phyloP scores from a whole-genome alignment of 2,113 vertebrate genomes.

The Seriola dumerili region DNA sequence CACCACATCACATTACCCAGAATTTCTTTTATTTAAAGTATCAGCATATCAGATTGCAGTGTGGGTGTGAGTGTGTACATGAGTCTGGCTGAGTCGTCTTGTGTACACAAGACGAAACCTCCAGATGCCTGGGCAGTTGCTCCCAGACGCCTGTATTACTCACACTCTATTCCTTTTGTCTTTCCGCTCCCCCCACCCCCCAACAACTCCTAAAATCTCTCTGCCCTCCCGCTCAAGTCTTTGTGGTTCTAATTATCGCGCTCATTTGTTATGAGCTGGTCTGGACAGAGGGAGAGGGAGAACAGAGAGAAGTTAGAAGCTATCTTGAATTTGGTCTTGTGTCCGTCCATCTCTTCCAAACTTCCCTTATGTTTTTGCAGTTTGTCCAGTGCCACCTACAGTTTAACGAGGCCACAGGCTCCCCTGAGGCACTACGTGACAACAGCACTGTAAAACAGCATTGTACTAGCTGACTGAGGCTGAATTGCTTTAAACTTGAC shows the following conservation, averaged over 20 bases:
- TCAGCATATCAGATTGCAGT: background rate
- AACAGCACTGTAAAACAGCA: slow-evolving; percentile 45
- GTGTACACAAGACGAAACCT: slow-evolving; percentile 49
- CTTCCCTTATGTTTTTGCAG: background rate
- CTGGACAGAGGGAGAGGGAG: slow-evolving; percentile 49
- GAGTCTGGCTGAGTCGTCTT: slow-evolving; percentile 43
- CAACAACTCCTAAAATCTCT: slow-evolving; percentile 22
- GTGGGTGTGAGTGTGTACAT: slow-evolving; percentile 2
- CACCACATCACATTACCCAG: background rate
- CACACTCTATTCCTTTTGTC: slow-evolving; percentile 72
- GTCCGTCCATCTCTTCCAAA: background rate
- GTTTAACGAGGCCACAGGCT: slow-evolving; percentile 34
- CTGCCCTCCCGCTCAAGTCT: slow-evolving; percentile 46
- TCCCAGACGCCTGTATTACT: slow-evolving; percentile 74
- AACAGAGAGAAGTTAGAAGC: slow-evolving; percentile 17
- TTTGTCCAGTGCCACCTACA: slow-evolving; percentile 40
- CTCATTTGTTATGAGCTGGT: slow-evolving; percentile 71
- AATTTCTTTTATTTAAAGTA: background rate
- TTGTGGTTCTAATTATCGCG: slow-evolving; percentile 78
- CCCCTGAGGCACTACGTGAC: slow-evolving; percentile 35
- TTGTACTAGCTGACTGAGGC: slow-evolving; percentile 35
- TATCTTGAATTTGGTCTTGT: background rate
- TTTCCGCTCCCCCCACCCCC: slow-evolving; percentile 14
- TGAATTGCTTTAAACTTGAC: slow-evolving; percentile 33
- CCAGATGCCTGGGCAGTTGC: slow-evolving; percentile 70